Base-by-base conservation (phyloP, 2,888 invertebrate genomes). In the Clostera curtula region DNA sequence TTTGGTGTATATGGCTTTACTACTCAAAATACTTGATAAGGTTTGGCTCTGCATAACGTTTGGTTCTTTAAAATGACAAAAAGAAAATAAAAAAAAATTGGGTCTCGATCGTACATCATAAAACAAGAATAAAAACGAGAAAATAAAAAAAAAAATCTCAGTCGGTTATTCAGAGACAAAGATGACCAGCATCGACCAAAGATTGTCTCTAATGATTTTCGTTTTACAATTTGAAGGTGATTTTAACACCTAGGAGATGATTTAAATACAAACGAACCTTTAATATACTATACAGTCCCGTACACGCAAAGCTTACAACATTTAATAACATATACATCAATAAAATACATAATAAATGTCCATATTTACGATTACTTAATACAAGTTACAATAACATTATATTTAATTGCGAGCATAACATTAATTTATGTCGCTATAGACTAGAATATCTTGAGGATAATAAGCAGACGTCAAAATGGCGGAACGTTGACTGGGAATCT, bases 391-490 rank as follows among this genome's bases (percentile, higher is more conserved):
- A 70, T 70, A 73, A 72, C 58, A 70, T 70, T 76, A 77, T 40
- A 77, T 68, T 76, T 82, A 83, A 65, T 73, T 68, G 79, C 82
- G 68, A 67, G 60, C 79, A 72, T 75, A 75, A 69, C 66, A 55
- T 43, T 50, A 48, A 55, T 66, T 69, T 69, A 75, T 68, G 75
- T 71, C 72, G 80, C 80, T 50, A 60, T 63, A 74, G 84, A 84
- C 84, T 84, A 84, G 84, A 83, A 84, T 79, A 74, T 69, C 69
- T 84, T 84, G 82, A 85, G 83, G 84, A 79, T 70, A 77, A 73
- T 73, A 73, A 79, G 77, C 82, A 82, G 76, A 76, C 65, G 69
- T 74, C 71, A 66, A 60, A 58, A 38, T 57, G 62, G 64, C 71
- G 71, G 69, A 70, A 69, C 64, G 31, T 63, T 61, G 64, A 67